Evolutionary conservation across 2,888 invertebrate genomes (phyloP).

Genomic region (Dynastes maya): DNA sequence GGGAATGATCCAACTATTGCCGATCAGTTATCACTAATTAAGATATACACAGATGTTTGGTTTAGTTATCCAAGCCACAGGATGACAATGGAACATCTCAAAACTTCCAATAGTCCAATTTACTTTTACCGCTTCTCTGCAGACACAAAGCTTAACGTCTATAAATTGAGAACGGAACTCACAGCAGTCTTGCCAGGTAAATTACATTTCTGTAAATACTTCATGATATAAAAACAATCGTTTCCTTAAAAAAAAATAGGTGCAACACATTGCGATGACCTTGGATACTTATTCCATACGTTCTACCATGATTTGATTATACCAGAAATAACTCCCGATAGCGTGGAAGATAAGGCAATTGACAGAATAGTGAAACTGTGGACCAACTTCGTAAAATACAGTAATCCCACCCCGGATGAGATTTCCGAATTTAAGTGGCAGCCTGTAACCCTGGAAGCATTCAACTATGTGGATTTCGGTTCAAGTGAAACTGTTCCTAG

Average conservation of each 20-base stretch:
- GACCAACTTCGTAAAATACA: slow-evolving; percentile 62
- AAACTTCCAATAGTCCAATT: slow-evolving; percentile 4
- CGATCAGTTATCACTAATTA: slow-evolving; percentile 6
- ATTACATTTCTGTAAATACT: slow-evolving; percentile 7
- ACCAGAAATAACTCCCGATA: slow-evolving; percentile 52
- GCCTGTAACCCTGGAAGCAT: slow-evolving; percentile 57
- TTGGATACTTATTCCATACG: slow-evolving; percentile 61
- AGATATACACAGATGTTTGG: slow-evolving; percentile 39
- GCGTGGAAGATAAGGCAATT: slow-evolving; percentile 56
- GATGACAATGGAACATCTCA: slow-evolving; percentile 22
- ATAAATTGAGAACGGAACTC: background rate
- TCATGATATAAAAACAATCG: too few species aligned
- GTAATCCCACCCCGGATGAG: slow-evolving; percentile 56
- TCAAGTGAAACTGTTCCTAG: slow-evolving; percentile 33
- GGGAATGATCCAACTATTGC: slow-evolving; percentile 41
- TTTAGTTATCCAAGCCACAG: slow-evolving; percentile 37
- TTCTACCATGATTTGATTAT: slow-evolving; percentile 29
- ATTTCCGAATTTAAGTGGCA: slow-evolving; percentile 58
- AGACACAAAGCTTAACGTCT: slow-evolving; percentile 32
- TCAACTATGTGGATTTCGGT: slow-evolving; percentile 62
- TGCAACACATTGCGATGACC: slow-evolving; percentile 61
- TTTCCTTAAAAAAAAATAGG: slow-evolving; percentile 39
- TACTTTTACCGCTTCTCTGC: slow-evolving; percentile 46
- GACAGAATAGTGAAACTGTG: slow-evolving; percentile 59
- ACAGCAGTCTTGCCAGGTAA: slow-evolving; percentile 51